Conservation (phyloP, 1,140 invertebrate species). For the Ostrea denselamellosa region DNA sequence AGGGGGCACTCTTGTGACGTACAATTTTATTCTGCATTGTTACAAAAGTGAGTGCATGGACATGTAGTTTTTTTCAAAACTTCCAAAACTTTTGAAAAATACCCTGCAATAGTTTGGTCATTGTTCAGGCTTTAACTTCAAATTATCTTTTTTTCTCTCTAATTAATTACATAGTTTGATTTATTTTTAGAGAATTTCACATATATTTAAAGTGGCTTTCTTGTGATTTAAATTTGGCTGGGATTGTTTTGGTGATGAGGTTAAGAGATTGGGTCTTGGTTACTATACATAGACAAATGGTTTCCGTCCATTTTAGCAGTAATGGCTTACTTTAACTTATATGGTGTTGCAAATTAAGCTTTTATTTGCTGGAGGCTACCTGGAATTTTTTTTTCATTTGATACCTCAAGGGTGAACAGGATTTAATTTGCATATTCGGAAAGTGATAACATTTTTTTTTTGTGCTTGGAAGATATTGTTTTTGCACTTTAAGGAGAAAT, state of each 20-base stretch:
- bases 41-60: background rate
- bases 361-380: background rate
- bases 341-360: background rate
- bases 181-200: background rate
- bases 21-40: background rate
- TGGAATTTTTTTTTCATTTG: background rate
- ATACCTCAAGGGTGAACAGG: background rate
- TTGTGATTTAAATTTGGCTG: background rate
- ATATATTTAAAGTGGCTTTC: background rate
- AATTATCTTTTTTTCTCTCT: background rate
- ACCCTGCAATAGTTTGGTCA: background rate
- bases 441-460: too few species aligned
- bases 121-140: background rate
- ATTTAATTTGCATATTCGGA: background rate
- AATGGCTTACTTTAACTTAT: constrained; percentile 17
- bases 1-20: background rate
- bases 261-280: background rate
- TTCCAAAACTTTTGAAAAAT: background rate
- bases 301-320: constrained; percentile 32
- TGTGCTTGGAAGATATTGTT: too few species aligned
- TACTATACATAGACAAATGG: background rate
- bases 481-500: too few species aligned
- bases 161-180: background rate
- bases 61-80: background rate
- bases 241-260: background rate